phyloP scores from a whole-genome alignment of 2,888 invertebrate genomes.

The Ditula angustiorana region DNA sequence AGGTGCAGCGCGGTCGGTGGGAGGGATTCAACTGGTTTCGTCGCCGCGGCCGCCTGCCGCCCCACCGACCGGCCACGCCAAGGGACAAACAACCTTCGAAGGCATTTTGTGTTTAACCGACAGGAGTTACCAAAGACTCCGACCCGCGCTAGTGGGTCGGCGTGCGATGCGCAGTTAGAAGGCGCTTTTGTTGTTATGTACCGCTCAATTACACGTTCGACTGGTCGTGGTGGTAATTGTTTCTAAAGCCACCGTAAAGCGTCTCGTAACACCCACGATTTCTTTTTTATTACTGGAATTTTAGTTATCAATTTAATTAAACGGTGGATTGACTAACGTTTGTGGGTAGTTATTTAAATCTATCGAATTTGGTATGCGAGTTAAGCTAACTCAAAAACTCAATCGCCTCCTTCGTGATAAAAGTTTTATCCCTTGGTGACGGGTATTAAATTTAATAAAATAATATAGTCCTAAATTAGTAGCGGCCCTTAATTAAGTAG shows the following conservation, averaged over 20 bases:
- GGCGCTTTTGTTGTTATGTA: conserved; percentile 7
- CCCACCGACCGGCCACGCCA: conserved; percentile 49
- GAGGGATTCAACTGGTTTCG: conserved; percentile 67
- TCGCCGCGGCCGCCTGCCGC: conserved; percentile 47
- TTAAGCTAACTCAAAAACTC: too few relatives aligned
- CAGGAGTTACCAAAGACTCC: background rate
- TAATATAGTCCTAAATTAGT: too few relatives aligned
- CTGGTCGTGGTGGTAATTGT: background rate
- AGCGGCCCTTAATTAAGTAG: background rate
- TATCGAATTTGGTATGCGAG: too few relatives aligned
- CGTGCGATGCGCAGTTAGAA: conserved; percentile 44
- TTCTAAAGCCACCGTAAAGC: background rate
- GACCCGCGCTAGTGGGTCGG: conserved; percentile 7
- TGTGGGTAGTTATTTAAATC: too few relatives aligned
- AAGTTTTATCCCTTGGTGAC: background rate
- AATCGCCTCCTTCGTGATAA: too few relatives aligned
- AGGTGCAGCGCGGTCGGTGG: conserved; percentile 56
- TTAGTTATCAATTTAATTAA: background rate
- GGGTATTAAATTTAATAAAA: too few relatives aligned
- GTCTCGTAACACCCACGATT: background rate
- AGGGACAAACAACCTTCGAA: conserved; percentile 56
- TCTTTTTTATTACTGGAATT: background rate
- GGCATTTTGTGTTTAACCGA: conserved; percentile 44
- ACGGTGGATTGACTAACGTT: background rate
- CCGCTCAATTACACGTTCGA: background rate